phyloP scores from a whole-genome alignment of 2,888 invertebrate species.

The Platycheirus rosarum region DNA sequence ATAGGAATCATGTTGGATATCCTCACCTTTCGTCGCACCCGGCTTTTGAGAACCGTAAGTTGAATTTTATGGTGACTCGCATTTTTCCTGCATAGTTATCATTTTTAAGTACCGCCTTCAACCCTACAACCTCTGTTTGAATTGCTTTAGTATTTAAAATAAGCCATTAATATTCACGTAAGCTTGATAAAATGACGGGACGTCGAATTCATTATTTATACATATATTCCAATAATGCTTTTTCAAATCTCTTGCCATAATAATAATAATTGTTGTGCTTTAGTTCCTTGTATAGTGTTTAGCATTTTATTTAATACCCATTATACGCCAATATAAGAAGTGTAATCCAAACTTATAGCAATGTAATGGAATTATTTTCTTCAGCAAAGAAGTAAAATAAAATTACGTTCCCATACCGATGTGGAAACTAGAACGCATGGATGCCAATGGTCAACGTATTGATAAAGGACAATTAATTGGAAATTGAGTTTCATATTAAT shows the following conservation, averaged over 20 bases:
- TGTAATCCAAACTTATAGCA: too few relatives aligned
- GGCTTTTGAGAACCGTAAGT: slow-evolving; percentile 19
- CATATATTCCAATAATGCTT: slow-evolving; percentile 32
- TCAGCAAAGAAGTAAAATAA: too few relatives aligned
- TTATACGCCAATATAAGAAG: too few relatives aligned
- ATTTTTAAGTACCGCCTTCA: slow-evolving; percentile 1
- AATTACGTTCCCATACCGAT: too few relatives aligned
- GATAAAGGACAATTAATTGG: too few relatives aligned
- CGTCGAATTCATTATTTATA: slow-evolving; percentile 64
- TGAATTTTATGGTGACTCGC: slow-evolving; percentile 61
- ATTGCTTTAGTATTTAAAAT: slow-evolving; percentile 38
- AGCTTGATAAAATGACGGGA: slow-evolving; percentile 60
- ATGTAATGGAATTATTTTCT: too few relatives aligned
- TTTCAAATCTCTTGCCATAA: background rate
- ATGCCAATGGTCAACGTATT: too few relatives aligned
- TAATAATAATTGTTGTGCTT: background rate
- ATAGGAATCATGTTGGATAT: background rate
- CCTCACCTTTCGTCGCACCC: too few relatives aligned
- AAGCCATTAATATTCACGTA: background rate
- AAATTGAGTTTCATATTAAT: too few relatives aligned
- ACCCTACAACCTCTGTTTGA: background rate
- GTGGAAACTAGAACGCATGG: too few relatives aligned
- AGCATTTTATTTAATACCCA: too few relatives aligned
- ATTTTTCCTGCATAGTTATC: slow-evolving; percentile 52
- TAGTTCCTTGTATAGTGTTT: too few relatives aligned